Base-by-base conservation (phyloP, 2,888 invertebrate genomes). In the Synanthedon vespiformis region DNA sequence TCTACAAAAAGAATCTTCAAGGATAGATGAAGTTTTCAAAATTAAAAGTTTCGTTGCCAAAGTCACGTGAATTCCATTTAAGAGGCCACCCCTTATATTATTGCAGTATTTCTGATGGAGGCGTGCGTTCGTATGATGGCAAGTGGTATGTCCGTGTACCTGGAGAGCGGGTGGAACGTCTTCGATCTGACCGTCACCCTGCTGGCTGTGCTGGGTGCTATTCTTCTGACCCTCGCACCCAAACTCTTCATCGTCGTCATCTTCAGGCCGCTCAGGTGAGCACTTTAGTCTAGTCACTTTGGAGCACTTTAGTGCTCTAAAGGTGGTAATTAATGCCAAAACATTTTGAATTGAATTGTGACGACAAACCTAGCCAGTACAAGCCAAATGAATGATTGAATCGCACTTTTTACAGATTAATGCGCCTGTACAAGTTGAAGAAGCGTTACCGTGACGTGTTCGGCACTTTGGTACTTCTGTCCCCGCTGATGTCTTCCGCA, bases 91-190 rank as follows among this genome's bases (percentile, higher is more conserved):
- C 18, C 3, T n/a, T n/a, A n/a, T 18, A 18, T 18, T 18, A 18
- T 18, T 4, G 2, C 80, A 94, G 95, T 95, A 65, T 95, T 95
- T 79, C 87, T 92, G 27, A 52, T 92, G 2, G 96, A 96, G 80
- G 93, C 93, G 1, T 71, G 89, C 0, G 78, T 94, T 2, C 93
- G 94, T 64, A 90, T 94, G 61, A 80, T 94, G 65, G 94, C 93
- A 1, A 79, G 92, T 41, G 95, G 95, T 2, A 88, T 92, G 59
- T 70, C 80, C 3, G 89, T 90, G 56, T 95, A 95, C 71, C 89
- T 95, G 55, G 90, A 91, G 57, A 93, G 93, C 48, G 95, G 95
- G 0, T 96, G 96, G 96, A 95, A 96, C 74, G 89, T 93, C 61
- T 95, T 92, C 73, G 95, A 94, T 72, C 74, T 94, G 50, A 86